Percentiles rank a stretch among this genome's conserved stretches.
These are phyloP conservation scores for Phymastichus coffea DNA, from an alignment of 1,140 invertebrate genomes.

Conservation along the genomic window DNA sequence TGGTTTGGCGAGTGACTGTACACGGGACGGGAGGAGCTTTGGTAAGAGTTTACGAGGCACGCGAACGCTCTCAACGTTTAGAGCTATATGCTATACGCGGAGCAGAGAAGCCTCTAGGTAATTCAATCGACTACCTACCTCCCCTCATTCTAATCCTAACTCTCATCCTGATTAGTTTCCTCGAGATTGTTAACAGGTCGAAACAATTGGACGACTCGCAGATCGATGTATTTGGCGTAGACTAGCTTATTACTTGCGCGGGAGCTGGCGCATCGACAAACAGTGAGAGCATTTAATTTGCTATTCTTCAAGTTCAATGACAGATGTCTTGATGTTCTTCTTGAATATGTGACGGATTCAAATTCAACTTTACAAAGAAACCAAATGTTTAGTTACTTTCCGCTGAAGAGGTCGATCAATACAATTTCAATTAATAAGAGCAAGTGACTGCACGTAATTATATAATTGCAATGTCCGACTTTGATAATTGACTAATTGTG, in stretches of 20 bases:
- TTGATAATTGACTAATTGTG: too few species aligned
- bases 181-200: slow-evolving; percentile 34
- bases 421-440: too few species aligned
- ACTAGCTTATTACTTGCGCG: too few species aligned
- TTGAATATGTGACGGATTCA: too few species aligned
- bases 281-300: too few species aligned
- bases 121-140: slow-evolving; percentile 42
- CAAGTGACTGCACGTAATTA: too few species aligned
- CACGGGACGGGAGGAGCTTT: slow-evolving; percentile 46
- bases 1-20: not conserved
- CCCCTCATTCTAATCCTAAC: slow-evolving; percentile 41
- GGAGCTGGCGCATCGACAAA: too few species aligned
- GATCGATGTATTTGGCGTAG: not conserved
- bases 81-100: not conserved
- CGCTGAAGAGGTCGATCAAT: not conserved
- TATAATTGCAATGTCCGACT: too few species aligned
- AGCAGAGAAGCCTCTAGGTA: slow-evolving; percentile 31
- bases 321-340: too few species aligned
- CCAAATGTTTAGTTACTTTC: too few species aligned
- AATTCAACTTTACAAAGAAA: too few species aligned
- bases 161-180: slow-evolving; percentile 48
- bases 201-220: slow-evolving; percentile 8
- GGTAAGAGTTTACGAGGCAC: slow-evolving; percentile 50
- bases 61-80: slow-evolving; percentile 25
- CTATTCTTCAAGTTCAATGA: too few species aligned